Percentiles rank a stretch among this genome's conserved stretches.
These are phyloP conservation scores for Poecilus cupreus DNA, from an alignment of 2,888 invertebrate genomes.

Conservation along the genomic window DNA sequence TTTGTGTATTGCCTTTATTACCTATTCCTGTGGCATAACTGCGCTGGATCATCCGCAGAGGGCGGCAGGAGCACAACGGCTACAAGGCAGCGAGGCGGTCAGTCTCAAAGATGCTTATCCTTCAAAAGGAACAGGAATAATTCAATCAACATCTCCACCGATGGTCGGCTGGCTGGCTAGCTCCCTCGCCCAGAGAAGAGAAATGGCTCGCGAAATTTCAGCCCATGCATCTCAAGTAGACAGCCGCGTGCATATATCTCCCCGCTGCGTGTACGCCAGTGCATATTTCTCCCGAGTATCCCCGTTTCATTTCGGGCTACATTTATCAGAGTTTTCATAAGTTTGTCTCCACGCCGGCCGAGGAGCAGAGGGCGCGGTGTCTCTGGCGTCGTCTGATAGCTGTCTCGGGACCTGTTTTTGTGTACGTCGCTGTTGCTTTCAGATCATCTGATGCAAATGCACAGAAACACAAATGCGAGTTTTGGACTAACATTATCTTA, in stretches of 20 bases:
- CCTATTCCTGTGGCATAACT: constrained; percentile 63
- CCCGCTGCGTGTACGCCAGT: background rate
- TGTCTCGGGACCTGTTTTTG: constrained; percentile 20
- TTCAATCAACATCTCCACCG: constrained; percentile 60
- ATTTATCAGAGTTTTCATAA: constrained; percentile 57
- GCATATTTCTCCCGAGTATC: constrained; percentile 44
- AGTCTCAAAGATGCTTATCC: constrained; percentile 43
- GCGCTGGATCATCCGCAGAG: constrained; percentile 45
- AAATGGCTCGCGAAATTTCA: constrained; percentile 61
- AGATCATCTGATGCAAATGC: constrained; percentile 4
- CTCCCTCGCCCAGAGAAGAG: constrained; percentile 45
- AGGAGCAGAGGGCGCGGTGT: background rate
- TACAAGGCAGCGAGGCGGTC: background rate
- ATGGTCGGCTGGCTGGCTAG: background rate
- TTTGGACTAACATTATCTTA: background rate
- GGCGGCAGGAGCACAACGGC: background rate
- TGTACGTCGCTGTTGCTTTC: constrained; percentile 5
- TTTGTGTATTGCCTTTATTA: constrained; percentile 71
- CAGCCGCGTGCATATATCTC: constrained; percentile 30
- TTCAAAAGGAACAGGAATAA: constrained; percentile 61
- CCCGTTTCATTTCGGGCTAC: constrained; percentile 45
- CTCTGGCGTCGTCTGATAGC: background rate
- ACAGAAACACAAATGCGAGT: background rate
- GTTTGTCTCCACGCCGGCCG: constrained; percentile 6
- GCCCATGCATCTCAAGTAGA: constrained; percentile 59